Base-by-base conservation (phyloP, 1,140 invertebrate genomes). In the Cataglyphis hispanica region DNA sequence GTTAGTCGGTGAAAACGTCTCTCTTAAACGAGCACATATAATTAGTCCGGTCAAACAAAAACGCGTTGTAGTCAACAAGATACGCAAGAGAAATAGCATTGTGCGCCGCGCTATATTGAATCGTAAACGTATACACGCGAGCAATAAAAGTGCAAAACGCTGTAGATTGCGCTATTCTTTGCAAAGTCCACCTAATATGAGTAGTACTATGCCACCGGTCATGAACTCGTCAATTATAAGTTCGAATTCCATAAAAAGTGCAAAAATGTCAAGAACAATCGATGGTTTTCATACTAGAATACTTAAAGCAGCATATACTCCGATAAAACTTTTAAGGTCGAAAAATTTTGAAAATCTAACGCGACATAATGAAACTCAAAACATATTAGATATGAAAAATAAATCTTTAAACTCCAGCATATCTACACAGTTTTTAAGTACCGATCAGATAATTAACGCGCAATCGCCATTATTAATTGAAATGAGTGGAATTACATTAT, bases 291-390 rank as follows among this genome's bases (percentile, higher is more conserved):
- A n/a, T 16, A 27, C 6, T 16, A 86, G 3, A 58, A 40, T 67
- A 37, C 8, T 40, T 16, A 81, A 58, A 66, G 75, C 7, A 0
- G 19, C 78, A 1, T 63, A 66, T 16, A 3, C 43, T n/a, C 31
- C 86, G 19, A 61, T 72, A 1, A 85, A 6, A 8, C 72, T 92
- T 1, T 43, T 75, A 27, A 84, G 90, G 61, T 74, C 86, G 31
- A 92, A 61, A 61, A 87, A 90, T 64, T 91, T 89, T 8, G 74
- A 92, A 25, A 78, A 91, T 66, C 81, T 91, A 1, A n/a, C 84
- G 4, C 31, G 46, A 6, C 69, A 63, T 27, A 87, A 58, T 43
- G 91, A 90, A 16, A 92, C 89, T 70, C 80, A 87, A 25, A 91
- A 89, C 19, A 60, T 72, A 2, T 43, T 8, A 34, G n/a, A 34